Base-by-base conservation (phyloP, 2,888 invertebrate genomes). In the Synanthedon vespiformis region DNA sequence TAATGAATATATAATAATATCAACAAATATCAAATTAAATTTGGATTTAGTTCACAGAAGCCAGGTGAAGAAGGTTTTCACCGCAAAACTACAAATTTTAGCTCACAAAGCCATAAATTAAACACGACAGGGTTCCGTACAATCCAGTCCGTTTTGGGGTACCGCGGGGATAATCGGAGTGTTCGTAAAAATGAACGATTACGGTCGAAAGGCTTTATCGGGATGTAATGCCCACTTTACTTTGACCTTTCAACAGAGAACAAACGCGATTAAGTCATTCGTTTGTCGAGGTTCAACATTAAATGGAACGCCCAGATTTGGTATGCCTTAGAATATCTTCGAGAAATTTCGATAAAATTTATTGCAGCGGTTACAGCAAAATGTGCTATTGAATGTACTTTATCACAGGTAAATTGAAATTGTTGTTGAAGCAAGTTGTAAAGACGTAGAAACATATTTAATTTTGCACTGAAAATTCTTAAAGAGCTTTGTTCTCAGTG, bases 181-280 rank as follows among this genome's bases (percentile, higher is more conserved):
- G 55, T 56, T 60, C 57, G 64, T 64, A 66, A 68, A 67, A 68
- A 67, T 71, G 65, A 70, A 66, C 61, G 65, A 70, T 68, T 61
- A 63, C 63, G 64, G 64, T 58, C 58, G 40, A 44, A 52, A 51
- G 51, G 56, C 58, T 59, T 56, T 60, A 55, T 52, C 57, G 61
- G 62, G 61, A 62, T 62, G 53, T 56, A 44, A 41, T 49, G 53
- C 48, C 68, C 61, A 63, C 52, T 49, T 4, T 54, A 55, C 54
- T 47, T 52, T 44, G 63, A 58, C 4, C 65, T 52, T 44, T 48
- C 27, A 34, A 50, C 55, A 54, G 56, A 52, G 51, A 49, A 40
- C 40, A 50, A 48, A 50, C 41, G 44, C 8, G 14, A 44, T n/a
- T 13, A 44, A 12, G 11, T 13, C 14, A 44, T 44, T 44, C 44